Conservation (phyloP, 2,888 invertebrate genomes). For the Epicampocera succincta region DNA sequence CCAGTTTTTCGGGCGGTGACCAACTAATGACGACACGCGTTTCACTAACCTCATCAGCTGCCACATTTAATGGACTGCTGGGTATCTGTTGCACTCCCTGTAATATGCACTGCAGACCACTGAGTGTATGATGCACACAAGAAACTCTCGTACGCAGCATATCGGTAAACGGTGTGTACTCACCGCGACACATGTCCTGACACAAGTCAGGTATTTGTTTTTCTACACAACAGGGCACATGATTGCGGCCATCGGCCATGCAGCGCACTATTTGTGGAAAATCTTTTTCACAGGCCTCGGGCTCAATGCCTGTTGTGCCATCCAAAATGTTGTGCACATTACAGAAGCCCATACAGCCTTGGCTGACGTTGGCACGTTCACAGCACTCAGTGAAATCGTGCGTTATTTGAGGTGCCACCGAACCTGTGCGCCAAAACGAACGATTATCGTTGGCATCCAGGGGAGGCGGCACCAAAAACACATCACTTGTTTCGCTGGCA, state of each 20-base stretch:
- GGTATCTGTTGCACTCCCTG: constrained; percentile 88
- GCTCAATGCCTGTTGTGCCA: constrained; percentile 90
- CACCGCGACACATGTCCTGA: constrained; percentile 92
- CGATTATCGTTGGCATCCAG: constrained; percentile 77
- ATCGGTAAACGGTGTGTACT: constrained; percentile 92
- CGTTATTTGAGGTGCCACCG: constrained; percentile 80
- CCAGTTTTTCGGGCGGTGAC: constrained; percentile 85
- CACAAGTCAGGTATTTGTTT: constrained; percentile 92
- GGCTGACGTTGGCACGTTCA: constrained; percentile 86
- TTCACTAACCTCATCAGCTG: constrained; percentile 88
- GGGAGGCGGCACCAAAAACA: constrained; percentile 77
- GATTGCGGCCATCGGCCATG: constrained; percentile 91
- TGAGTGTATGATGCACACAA: constrained; percentile 91
- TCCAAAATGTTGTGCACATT: constrained; percentile 88
- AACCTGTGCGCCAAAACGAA: constrained; percentile 76
- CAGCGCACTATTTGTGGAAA: constrained; percentile 90
- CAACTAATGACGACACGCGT: constrained; percentile 88
- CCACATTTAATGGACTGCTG: constrained; percentile 87
- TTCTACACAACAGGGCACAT: constrained; percentile 91
- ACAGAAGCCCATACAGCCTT: constrained; percentile 90
- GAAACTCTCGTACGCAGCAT: constrained; percentile 92
- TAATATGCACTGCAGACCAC: constrained; percentile 91
- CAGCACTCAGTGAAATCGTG: constrained; percentile 94
- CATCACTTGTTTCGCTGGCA: constrained; percentile 75
- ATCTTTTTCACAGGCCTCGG: constrained; percentile 90